Percentiles rank a stretch among this genome's conserved stretches.
Evolutionary conservation across 2,113 vertebrate species (phyloP).

Genomic region (Platichthys stellatus): DNA sequence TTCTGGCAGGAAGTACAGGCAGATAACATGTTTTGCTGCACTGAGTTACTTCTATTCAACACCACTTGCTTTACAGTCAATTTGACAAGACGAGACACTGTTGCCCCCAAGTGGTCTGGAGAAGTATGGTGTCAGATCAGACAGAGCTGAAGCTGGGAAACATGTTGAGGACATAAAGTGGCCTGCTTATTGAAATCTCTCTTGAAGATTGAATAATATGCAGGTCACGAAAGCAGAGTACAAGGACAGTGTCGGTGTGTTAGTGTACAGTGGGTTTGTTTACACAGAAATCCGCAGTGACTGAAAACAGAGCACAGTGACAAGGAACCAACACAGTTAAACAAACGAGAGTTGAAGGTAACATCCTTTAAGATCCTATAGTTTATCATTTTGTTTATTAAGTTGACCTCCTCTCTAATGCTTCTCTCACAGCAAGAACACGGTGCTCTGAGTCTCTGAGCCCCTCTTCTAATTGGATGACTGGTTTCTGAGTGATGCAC

Average conservation of each 20-base stretch:
- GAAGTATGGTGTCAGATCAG: conserved; percentile 16
- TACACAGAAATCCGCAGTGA: no score
- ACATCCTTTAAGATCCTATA: no score
- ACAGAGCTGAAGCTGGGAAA: neutral
- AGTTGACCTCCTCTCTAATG: no score
- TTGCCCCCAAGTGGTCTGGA: conserved; percentile 76
- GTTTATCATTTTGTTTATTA: no score
- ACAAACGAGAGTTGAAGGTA: no score
- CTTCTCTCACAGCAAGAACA: no score
- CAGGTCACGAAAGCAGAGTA: neutral
- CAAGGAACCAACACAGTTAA: no score
- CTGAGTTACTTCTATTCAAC: neutral
- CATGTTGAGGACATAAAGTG: neutral
- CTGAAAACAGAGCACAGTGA: no score
- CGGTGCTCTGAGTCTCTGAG: no score
- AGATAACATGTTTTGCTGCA: neutral
- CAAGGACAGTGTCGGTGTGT: neutral
- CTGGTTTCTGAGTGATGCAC: no score
- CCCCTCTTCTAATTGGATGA: no score
- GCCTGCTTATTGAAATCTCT: neutral
- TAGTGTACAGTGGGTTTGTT: no score
- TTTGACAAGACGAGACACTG: conserved; percentile 59
- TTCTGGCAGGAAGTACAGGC: neutral
- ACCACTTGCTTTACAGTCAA: conserved; percentile 7
- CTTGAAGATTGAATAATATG: neutral